A percentile compares a stretch with the other conserved stretches of the same genome.
Evolutionary conservation across 2,888 invertebrate species (phyloP).

Genomic region (Nymphalis urticae): DNA sequence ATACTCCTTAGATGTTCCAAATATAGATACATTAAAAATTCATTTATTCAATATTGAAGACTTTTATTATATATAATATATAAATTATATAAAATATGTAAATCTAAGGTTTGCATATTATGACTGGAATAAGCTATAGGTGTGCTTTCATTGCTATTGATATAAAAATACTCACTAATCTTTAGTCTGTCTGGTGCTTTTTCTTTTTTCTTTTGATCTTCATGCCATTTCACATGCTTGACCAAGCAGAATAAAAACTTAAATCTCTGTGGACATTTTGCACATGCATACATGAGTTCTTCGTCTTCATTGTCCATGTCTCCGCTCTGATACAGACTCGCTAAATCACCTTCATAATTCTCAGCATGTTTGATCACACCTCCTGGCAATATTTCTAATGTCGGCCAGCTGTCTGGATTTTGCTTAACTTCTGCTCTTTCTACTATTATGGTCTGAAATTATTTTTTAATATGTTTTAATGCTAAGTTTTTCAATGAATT

Average conservation of each 20-base stretch:
- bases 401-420: slow-evolving; percentile 65
- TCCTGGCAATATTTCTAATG: slow-evolving; percentile 69
- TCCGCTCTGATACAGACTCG: slow-evolving; percentile 27
- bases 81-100: no score
- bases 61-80: no score
- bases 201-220: slow-evolving; percentile 53
- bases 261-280: slow-evolving; percentile 67
- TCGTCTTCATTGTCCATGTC: slow-evolving; percentile 29
- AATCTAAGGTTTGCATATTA: no score
- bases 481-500: no score
- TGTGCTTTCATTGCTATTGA: no score
- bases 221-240: slow-evolving; percentile 69
- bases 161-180: slow-evolving; percentile 31
- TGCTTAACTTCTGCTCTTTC: slow-evolving; percentile 30
- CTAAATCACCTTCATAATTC: slow-evolving; percentile 45
- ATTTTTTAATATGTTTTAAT: neutral
- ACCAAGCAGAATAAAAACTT: slow-evolving; percentile 63
- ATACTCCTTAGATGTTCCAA: no score
- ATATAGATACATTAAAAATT: no score
- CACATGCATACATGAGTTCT: slow-evolving; percentile 70
- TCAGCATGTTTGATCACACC: slow-evolving; percentile 68
- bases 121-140: no score
- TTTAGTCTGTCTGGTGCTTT: slow-evolving; percentile 17
- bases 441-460: slow-evolving; percentile 20
- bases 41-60: no score